Percentiles rank a stretch among this genome's conserved stretches.
Conservation (phyloP, 2,113 vertebrate species). For the Bos indicus region DNA sequence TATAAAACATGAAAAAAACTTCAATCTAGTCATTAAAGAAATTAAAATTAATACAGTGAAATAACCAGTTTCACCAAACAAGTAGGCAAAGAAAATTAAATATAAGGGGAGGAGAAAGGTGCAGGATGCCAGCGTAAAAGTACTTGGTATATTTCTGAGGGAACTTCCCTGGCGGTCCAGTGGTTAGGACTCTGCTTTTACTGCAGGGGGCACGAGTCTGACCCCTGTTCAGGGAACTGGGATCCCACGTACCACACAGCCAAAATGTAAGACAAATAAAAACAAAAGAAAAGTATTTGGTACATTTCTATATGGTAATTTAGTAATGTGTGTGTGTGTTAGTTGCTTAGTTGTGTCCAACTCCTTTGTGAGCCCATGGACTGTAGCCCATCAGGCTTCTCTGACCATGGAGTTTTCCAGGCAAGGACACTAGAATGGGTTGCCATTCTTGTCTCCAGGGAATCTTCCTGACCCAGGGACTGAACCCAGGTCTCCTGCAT, state of each 20-base stretch:
- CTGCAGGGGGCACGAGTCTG: background rate
- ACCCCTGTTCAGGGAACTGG: background rate
- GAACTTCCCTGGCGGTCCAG: background rate
- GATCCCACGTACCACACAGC: background rate
- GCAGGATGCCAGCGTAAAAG: background rate
- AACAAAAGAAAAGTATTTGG: background rate
- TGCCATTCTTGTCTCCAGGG: background rate
- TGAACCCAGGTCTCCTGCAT: background rate
- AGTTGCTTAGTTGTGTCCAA: background rate
- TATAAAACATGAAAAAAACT: background rate
- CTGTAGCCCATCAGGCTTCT: background rate
- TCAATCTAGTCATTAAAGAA: background rate
- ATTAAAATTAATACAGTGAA: background rate
- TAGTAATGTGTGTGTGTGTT: background rate
- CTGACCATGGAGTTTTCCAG: background rate
- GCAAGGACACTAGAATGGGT: background rate
- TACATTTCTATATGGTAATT: background rate
- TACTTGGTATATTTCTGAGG: background rate
- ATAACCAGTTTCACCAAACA: background rate
- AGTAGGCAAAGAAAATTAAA: background rate
- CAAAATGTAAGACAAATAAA: background rate
- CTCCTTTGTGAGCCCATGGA: background rate
- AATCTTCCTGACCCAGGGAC: background rate
- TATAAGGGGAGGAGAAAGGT: background rate
- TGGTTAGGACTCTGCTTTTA: background rate